phyloP scores from a whole-genome alignment of 2,797 vertebrate species.

The Pampus argenteus region DNA sequence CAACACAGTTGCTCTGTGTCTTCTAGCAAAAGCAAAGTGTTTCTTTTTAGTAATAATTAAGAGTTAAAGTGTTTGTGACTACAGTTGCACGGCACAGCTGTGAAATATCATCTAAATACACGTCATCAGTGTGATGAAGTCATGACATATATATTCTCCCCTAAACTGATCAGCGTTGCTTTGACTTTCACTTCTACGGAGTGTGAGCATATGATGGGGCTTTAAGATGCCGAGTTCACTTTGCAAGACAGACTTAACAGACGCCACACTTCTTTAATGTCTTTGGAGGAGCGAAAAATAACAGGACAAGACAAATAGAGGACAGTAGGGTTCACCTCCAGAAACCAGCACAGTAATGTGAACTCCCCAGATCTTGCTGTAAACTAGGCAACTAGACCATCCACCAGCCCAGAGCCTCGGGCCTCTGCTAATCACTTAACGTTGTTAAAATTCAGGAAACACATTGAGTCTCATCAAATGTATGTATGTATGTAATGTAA shows the following conservation, averaged over 20 bases:
- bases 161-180: too few species aligned
- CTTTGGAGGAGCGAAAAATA: conserved; percentile 7
- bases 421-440: conserved; percentile 10
- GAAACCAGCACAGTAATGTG: conserved; percentile 37
- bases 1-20: too few species aligned
- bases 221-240: neutral
- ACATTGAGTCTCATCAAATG: neutral
- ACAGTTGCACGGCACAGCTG: too few species aligned
- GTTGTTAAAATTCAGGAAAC: too few species aligned
- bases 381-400: conserved; percentile 54
- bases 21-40: too few species aligned
- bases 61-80: too few species aligned
- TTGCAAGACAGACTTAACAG: neutral
- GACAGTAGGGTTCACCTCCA: conserved; percentile 49
- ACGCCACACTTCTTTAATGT: neutral
- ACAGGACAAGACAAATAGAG: conserved; percentile 24
- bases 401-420: neutral
- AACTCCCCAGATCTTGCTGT: conserved; percentile 10
- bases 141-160: too few species aligned
- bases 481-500: too few species aligned
- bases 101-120: neutral
- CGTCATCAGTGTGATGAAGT: too few species aligned
- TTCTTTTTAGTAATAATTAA: too few species aligned
- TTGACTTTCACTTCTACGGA: neutral
- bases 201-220: neutral